Conservation (phyloP, 2,888 invertebrate species). For the Holacanthella duospinosa region DNA sequence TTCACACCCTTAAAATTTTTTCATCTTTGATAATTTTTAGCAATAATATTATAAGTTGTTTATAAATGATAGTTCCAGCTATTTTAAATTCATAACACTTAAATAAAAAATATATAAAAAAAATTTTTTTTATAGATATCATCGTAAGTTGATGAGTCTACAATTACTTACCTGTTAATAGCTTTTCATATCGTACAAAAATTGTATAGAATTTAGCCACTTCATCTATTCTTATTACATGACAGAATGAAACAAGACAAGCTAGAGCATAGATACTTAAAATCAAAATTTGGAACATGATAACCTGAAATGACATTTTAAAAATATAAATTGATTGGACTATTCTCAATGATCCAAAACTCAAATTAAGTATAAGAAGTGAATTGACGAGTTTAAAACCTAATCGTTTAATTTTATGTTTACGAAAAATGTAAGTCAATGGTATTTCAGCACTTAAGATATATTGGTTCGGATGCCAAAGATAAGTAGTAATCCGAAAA, state of each 20-base stretch:
- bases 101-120: no score
- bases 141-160: no score
- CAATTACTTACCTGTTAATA: not conserved
- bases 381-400: not conserved
- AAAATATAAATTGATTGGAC: not conserved
- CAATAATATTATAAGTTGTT: no score
- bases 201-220: not conserved
- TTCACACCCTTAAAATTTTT: no score
- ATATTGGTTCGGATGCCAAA: not conserved
- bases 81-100: no score
- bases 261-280: not conserved
- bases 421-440: not conserved
- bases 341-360: not conserved
- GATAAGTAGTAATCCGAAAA: not conserved
- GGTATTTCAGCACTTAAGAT: not conserved
- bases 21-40: no score
- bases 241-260: not conserved
- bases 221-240: not conserved
- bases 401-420: not conserved
- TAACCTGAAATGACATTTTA: not conserved
- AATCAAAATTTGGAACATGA: not conserved
- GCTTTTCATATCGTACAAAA: not conserved
- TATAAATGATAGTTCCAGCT: no score
- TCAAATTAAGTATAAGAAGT: not conserved
- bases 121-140: no score